These are phyloP conservation scores for Hipposideros larvatus DNA, from an alignment of 2,797 vertebrate species.

Conservation along the genomic window DNA sequence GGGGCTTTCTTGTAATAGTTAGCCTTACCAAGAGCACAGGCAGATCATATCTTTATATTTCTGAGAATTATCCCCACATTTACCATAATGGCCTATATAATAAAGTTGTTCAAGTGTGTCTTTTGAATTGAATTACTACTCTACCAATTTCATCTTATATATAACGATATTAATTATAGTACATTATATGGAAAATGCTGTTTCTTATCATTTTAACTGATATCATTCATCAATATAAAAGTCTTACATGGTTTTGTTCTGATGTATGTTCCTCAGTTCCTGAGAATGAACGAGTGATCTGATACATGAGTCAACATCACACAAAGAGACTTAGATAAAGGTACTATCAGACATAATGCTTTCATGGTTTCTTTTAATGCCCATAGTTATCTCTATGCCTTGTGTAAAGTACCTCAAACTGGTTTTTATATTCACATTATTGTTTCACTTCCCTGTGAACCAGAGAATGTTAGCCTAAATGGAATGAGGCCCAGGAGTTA, in stretches of 20 bases:
- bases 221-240: constrained; percentile 3
- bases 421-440: neutral
- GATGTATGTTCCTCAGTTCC: neutral
- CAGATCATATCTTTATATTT: neutral
- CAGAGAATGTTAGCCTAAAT: neutral
- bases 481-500: neutral
- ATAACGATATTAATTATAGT: neutral
- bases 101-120: neutral
- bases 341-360: neutral
- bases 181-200: neutral
- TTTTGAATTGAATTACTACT: constrained; percentile 32
- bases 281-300: neutral
- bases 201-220: constrained; percentile 10
- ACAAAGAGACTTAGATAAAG: neutral
- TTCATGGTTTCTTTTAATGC: neutral
- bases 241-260: constrained; percentile 4
- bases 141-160: constrained; percentile 29
- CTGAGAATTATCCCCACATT: neutral
- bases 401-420: neutral
- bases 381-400: neutral
- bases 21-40: neutral
- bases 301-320: neutral
- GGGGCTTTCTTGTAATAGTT: neutral
- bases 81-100: neutral
- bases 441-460: neutral